Evolutionary conservation across 2,888 invertebrate genomes (phyloP), one percentile per base, ranked within the genome.

Genomic region (Candidula unifasciata): DNA sequence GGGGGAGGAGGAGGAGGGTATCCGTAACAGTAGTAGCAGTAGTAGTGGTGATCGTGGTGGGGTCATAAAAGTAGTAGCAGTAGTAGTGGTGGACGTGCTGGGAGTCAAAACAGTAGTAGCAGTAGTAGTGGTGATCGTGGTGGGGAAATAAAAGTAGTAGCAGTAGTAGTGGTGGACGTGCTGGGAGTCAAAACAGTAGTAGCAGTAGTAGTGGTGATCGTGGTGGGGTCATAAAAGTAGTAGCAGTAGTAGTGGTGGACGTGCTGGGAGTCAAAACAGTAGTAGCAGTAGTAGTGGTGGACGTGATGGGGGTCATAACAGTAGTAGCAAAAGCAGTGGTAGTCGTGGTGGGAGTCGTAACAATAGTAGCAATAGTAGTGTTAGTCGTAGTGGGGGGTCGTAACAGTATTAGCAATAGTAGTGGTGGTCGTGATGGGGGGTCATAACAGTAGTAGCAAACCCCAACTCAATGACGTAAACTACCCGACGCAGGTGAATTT

Each of bases 231-330:
- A 27, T 13, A 66, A 57, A 33, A 57, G 77, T n/a, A 30, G 33
- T 35, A 60, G 60, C 37, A 57, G 16, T 30, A 57, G 54, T 77
- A 57, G 57, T 16, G 21, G 30, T 27, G 33, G 37, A 3, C 8
- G 73, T 35, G 33, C 33, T 35, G 33, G 73, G 3, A 73, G 73
- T 35, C 21, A 24, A 6, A 71, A 33, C 57, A 60, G 77, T 78
- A 78, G 35, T 60, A 78, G 33, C 60, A 60, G 77, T 78, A 78
- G 60, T 78, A 78, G 13, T 57, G 60, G 35, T 60, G 30, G 60
- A 33, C 30, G 21, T 27, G 60, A 33, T 78, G 33, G 35, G 33
- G 33, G 60, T 33, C 30, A 33, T 78, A 60, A 60, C 13, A 78
- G 30, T 57, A 33, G 57, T 60, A 60, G 60, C 33, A 78, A 30